phyloP scores from a whole-genome alignment of 92 coral and sea anemone genomes.

The Parazoanthus darwini region DNA sequence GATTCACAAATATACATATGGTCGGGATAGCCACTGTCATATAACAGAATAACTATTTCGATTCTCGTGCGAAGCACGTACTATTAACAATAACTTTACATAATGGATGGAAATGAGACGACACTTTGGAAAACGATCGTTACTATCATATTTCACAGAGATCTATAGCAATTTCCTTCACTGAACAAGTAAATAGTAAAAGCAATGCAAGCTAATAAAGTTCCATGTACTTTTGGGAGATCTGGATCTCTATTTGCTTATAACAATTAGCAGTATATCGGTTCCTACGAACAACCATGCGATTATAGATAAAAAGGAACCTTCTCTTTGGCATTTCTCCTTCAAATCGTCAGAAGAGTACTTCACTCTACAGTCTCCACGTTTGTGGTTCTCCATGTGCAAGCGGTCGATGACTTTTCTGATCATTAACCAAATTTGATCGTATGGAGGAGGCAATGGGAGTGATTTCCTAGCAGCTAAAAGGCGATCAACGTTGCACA shows the following conservation, averaged over 20 bases:
- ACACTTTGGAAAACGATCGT: no score
- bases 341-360: constrained; percentile 46
- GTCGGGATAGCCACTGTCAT: no score
- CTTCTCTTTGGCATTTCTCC: constrained; percentile 53
- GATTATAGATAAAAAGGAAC: constrained; percentile 43
- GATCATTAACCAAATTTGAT: constrained; percentile 57
- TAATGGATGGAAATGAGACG: no score
- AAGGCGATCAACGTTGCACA: constrained; percentile 59
- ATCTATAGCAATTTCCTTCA: no score
- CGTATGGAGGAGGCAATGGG: constrained; percentile 52
- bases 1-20: no score
- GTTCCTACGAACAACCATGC: constrained; percentile 49
- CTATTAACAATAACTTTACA: no score
- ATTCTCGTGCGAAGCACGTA: no score
- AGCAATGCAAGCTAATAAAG: no score
- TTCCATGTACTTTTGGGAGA: no score
- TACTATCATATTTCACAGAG: no score
- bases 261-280: constrained; percentile 42
- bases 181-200: no score
- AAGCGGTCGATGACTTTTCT: constrained; percentile 59
- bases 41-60: no score
- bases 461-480: constrained; percentile 42
- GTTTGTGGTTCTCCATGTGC: constrained; percentile 60
- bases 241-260: constrained; percentile 23
- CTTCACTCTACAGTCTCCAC: constrained; percentile 44